Base-by-base conservation (phyloP, 1,140 invertebrate genomes). In the Cataglyphis hispanica region DNA sequence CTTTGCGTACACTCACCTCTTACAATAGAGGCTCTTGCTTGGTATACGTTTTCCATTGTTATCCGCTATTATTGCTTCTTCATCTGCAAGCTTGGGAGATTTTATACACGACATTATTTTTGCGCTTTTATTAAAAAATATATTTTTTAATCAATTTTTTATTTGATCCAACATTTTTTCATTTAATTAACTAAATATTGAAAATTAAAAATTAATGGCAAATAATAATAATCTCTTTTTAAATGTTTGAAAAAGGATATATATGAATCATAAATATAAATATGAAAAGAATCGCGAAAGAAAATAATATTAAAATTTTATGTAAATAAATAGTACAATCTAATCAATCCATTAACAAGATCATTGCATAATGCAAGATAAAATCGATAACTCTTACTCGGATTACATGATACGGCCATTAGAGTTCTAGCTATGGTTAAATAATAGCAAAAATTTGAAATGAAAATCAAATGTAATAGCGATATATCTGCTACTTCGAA, bases 401-500 rank as follows among this genome's bases (percentile, higher is more conserved):
- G 31, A 66, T 66, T 34, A 19, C 22, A 22, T 13, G 6, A 53
- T 7, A 16, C 31, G n/a, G 10, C 11, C 46, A 31, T 13, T 22
- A 37, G 31, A 31, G 2, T 31, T 31, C 2, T 0, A 27, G 34
- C 27, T 22, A 53, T 10, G 10, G 1, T 5, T 43, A 16, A 66
- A 46, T 37, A 22, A 61, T 2, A 16, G 3, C 13, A 16, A 53
- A 80, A 43, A 72, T 56, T 34, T 10, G 22, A n/a, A 60, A 83
- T 61, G 11, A n/a, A 83, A 72, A 81, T 81, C 8, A 43, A 58
- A 72, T 81, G 6, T 19, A n/a, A 19, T 31, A 22, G 27, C 31
- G 37, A 61, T 37, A 31, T 53, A 31, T 10, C 43, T 13, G n/a
- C 22, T 34, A 74, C 66, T 86, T 87, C 72, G 86, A 76, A 86